A percentile compares a stretch with the other conserved stretches of the same genome.
Conservation (phyloP, 2,113 vertebrate genomes). For the Neofelis nebulosa region DNA sequence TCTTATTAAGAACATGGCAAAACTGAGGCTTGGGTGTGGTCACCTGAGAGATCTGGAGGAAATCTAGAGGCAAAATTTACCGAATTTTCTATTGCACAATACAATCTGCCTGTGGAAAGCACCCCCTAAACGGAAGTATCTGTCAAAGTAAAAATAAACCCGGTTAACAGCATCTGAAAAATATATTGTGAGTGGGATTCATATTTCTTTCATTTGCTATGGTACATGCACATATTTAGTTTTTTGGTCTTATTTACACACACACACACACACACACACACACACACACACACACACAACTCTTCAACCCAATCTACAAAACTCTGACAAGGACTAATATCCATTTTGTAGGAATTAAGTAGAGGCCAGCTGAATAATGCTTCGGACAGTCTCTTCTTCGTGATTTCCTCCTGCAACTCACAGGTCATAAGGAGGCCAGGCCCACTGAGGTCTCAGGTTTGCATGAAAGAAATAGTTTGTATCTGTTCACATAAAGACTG, state of each 20-base stretch:
- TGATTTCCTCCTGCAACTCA: not conserved
- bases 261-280: not conserved
- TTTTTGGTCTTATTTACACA: not conserved
- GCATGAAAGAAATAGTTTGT: not conserved
- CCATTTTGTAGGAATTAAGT: not conserved
- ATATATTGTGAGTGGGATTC: slow-evolving; percentile 51
- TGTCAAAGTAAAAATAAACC: slow-evolving; percentile 81
- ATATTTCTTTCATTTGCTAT: slow-evolving; percentile 38
- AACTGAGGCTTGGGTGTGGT: slow-evolving; percentile 73
- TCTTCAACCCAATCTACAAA: slow-evolving; percentile 24
- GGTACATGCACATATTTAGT: not conserved
- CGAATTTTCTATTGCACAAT: slow-evolving; percentile 77
- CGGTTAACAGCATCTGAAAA: slow-evolving; percentile 72
- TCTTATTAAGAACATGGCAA: slow-evolving; percentile 40
- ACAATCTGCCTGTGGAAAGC: slow-evolving; percentile 77
- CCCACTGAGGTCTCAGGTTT: not conserved
- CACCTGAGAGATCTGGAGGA: slow-evolving; percentile 75
- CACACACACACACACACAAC: not conserved
- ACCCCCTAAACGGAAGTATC: slow-evolving; percentile 79
- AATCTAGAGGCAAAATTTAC: slow-evolving; percentile 72
- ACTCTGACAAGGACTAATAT: not conserved
- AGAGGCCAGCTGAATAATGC: not conserved
- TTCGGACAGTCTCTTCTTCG: not conserved
- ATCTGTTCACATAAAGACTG: not conserved
- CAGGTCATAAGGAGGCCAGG: not conserved